Evolutionary conservation across 1,140 invertebrate species (phyloP).

Genomic region (Epicauta chinensis): DNA sequence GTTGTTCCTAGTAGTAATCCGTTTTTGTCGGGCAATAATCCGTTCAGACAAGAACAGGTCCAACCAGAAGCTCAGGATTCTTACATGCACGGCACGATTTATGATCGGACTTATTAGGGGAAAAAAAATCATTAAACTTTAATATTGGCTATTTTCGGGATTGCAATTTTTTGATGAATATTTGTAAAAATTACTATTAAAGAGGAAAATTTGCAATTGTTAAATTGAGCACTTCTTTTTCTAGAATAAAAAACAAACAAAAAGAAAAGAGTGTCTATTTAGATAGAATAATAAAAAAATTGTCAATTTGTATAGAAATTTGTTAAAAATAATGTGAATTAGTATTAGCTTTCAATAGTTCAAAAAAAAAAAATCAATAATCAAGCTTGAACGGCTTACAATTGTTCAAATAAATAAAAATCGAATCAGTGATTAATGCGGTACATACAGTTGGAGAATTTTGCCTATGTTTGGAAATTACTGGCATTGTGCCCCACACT

Average conservation of each 20-base stretch:
- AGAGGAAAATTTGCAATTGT: conserved; percentile 19
- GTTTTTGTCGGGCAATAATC: conserved; percentile 46
- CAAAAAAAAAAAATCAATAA: too few relatives aligned
- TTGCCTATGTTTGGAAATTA: too few relatives aligned
- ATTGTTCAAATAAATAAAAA: too few relatives aligned
- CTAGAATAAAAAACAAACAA: neutral
- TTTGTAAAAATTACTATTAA: too few relatives aligned
- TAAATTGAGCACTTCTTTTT: conserved; percentile 17
- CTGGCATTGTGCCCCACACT: too few relatives aligned
- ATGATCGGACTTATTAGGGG: conserved; percentile 51
- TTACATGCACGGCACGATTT: conserved; percentile 49
- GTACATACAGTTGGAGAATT: too few relatives aligned
- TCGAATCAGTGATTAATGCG: too few relatives aligned
- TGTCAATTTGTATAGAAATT: conserved; percentile 32
- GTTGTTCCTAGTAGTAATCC: conserved; percentile 48
- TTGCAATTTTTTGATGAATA: too few relatives aligned
- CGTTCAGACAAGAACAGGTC: conserved; percentile 49
- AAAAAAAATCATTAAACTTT: too few relatives aligned
- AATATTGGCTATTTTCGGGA: too few relatives aligned
- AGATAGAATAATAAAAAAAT: conserved; percentile 23
- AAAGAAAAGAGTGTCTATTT: conserved; percentile 19
- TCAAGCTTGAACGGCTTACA: too few relatives aligned
- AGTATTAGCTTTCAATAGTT: too few relatives aligned
- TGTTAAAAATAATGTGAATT: conserved; percentile 3
- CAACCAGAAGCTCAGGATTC: conserved; percentile 53